These are phyloP conservation scores for Nasalis larvatus DNA, from an alignment of 2,113 vertebrate species.

Conservation along the genomic window DNA sequence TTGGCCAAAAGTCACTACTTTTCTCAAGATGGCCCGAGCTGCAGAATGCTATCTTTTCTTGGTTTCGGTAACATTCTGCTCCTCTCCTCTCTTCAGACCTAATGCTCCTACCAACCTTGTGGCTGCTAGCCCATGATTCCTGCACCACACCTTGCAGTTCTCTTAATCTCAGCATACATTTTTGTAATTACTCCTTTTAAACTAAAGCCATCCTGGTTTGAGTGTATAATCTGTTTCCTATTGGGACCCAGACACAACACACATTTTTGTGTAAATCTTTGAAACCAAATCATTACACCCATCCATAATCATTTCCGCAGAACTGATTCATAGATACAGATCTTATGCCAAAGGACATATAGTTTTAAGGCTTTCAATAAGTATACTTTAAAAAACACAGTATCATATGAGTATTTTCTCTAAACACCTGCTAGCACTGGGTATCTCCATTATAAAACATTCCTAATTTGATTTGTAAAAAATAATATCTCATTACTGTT, in stretches of 20 bases:
- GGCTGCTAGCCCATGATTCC: neutral
- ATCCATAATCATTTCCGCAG: neutral
- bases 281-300: neutral
- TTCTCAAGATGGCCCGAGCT: neutral
- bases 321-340: neutral
- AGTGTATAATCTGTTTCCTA: neutral
- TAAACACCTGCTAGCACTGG: neutral
- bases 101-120: neutral
- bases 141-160: neutral
- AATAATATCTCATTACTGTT: neutral
- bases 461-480: neutral
- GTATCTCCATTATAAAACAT: neutral
- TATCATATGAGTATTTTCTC: neutral
- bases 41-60: neutral
- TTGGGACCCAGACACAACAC: neutral
- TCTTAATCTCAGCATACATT: neutral
- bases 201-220: neutral
- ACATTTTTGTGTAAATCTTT: neutral
- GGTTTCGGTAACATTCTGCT: neutral
- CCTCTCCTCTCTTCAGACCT: neutral
- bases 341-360: neutral
- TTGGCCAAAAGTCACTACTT: neutral
- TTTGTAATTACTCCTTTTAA: neutral
- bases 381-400: neutral
- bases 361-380: slow-evolving; percentile 11